These are phyloP conservation scores for Coelopa frigida DNA, from an alignment of 1,140 invertebrate species.

Conservation along the genomic window DNA sequence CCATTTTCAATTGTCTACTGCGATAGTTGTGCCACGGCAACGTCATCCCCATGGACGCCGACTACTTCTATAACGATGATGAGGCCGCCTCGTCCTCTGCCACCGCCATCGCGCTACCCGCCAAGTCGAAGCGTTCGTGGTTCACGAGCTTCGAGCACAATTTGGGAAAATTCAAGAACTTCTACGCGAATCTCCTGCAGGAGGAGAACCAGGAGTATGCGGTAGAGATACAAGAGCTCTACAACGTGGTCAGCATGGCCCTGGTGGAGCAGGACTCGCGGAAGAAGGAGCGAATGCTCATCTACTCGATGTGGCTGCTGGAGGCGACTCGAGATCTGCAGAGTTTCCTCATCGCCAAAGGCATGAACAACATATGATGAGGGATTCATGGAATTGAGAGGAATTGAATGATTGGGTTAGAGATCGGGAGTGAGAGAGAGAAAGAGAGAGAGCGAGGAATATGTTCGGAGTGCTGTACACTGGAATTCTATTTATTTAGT, in stretches of 20 bases:
- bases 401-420: no score
- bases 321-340: slow-evolving; percentile 10
- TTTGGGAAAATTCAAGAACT: slow-evolving; percentile 13
- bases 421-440: no score
- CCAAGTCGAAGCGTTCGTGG: slow-evolving; percentile 11
- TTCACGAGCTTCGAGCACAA: slow-evolving; percentile 6
- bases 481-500: no score
- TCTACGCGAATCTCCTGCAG: slow-evolving; percentile 12
- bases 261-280: slow-evolving; percentile 5
- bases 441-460: no score
- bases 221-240: slow-evolving; percentile 12
- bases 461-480: no score
- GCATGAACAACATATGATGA: slow-evolving; percentile 13
- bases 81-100: no score
- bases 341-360: slow-evolving; percentile 9
- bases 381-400: no score
- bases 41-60: slow-evolving; percentile 5
- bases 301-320: slow-evolving; percentile 11
- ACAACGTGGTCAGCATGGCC: slow-evolving; percentile 7
- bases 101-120: no score
- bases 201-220: slow-evolving; percentile 13
- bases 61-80: slow-evolving; percentile 9
- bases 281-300: slow-evolving; percentile 3
- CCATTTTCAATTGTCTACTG: no score
- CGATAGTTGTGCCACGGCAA: no score